Percentiles rank a stretch among this genome's conserved stretches.
Conservation (phyloP, 2,888 invertebrate species). For the Orthosia gracilis region DNA sequence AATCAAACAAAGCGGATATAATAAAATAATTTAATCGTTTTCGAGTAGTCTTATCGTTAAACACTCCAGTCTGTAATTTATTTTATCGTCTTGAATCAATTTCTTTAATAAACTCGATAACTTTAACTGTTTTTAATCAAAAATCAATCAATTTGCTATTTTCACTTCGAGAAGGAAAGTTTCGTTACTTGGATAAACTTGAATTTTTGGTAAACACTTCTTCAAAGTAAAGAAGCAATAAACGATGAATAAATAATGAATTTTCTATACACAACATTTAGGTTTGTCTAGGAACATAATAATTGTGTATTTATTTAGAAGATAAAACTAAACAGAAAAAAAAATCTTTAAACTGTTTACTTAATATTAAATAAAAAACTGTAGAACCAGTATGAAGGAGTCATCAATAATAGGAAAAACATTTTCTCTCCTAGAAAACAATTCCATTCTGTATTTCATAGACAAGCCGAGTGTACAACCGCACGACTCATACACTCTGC, state of each 20-base stretch:
- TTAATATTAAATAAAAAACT: neutral
- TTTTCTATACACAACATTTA: neutral
- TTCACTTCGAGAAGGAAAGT: conserved; percentile 31
- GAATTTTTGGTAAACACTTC: conserved; percentile 30
- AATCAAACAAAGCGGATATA: conserved; percentile 33
- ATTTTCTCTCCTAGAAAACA: no score
- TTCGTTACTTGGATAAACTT: conserved; percentile 29
- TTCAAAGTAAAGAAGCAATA: conserved; percentile 20
- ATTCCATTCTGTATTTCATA: no score
- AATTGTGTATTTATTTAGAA: neutral
- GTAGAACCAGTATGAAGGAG: neutral
- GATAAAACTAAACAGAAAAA: neutral
- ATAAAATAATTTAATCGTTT: conserved; percentile 44
- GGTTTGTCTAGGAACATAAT: neutral
- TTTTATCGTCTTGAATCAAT: conserved; percentile 44
- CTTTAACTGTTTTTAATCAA: conserved; percentile 56
- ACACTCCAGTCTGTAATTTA: conserved; percentile 48
- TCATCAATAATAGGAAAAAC: neutral
- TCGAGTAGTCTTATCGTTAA: conserved; percentile 40
- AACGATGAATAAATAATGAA: conserved; percentile 7
- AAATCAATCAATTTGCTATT: conserved; percentile 50
- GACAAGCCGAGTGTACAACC: no score
- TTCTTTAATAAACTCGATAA: conserved; percentile 55
- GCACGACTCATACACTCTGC: neutral
- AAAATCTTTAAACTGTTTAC: no score